These are phyloP conservation scores for Toxotes jaculatrix DNA, from an alignment of 2,113 vertebrate species.

Conservation along the genomic window DNA sequence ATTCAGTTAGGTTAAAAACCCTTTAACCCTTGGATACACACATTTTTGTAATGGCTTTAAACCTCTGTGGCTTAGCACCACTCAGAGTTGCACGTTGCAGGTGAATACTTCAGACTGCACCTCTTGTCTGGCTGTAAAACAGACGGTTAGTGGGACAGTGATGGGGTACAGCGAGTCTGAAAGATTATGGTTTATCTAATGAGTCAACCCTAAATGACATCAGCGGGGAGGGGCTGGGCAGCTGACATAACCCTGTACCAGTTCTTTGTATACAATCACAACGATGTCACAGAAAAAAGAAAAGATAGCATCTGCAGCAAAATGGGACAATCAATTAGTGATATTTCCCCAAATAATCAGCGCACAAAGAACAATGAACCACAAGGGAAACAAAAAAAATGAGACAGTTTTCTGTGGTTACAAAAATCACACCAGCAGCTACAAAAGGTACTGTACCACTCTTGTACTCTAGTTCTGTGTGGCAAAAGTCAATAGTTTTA, in stretches of 20 bases:
- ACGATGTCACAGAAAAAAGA: not conserved
- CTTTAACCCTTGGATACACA: not conserved
- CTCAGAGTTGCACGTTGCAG: not conserved
- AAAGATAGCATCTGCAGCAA: not conserved
- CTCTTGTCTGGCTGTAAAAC: not conserved
- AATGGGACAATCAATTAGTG: slow-evolving; percentile 15
- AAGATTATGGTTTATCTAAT: not conserved
- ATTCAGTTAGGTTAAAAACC: not conserved
- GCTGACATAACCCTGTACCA: not conserved
- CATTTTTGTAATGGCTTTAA: slow-evolving; percentile 23
- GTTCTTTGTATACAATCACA: not conserved
- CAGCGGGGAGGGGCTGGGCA: not conserved
- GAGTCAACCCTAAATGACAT: not conserved
- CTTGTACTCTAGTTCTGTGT: not conserved
- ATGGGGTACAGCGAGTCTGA: not conserved
- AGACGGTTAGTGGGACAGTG: not conserved
- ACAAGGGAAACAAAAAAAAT: not conserved
- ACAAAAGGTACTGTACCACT: not conserved
- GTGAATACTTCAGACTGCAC: not conserved
- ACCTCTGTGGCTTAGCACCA: slow-evolving; percentile 15
- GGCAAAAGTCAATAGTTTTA: slow-evolving; percentile 21
- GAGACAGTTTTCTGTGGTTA: not conserved
- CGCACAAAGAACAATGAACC: not conserved
- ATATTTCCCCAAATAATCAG: slow-evolving; percentile 27
- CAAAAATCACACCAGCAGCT: slow-evolving; percentile 18